Evolutionary conservation across 2,888 invertebrate species (phyloP), one percentile per base, ranked within the genome.

Genomic region (Tenthredo distinguenda): DNA sequence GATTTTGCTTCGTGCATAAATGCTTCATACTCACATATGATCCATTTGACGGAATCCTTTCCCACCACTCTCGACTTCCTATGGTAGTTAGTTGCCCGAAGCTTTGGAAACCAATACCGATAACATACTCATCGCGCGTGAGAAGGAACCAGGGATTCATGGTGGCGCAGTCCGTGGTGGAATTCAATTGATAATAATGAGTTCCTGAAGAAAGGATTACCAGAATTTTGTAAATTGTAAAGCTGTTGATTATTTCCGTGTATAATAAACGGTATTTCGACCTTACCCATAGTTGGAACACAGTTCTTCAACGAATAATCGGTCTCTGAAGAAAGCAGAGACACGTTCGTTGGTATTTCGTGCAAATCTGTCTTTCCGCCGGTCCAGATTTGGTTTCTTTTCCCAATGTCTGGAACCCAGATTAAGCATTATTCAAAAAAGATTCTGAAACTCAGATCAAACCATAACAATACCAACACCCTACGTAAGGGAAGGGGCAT

Each of bases 221-320:
- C 12, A 15, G 34, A 68, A 34, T 68, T 31, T 31, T 15, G 15
- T 1, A 6, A 68, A 68, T 34, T 1, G n/a, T 40, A 26, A 6
- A 12, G 21, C 10, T 12, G 40, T n/a, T 15, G n/a, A 6, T 74
- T 40, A 21, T 47, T 43, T 77, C 15, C 26, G 7, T 50, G 9
- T 15, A 55, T 37, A 55, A 15, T 77, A 12, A n/a, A 18, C 15
- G n/a, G 71, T 40, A n/a, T 37, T 34, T 47, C 12, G 7, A 15
- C 4, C 55, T 77, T 34, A 77, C 77, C 77, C 34, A 77, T 77
- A 4, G 50, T 55, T 15, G 77, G 77, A 77, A 55, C 9, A 34
- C 77, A 77, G 15, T 18, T 50, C 9, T 50, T 55, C 34, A 4
- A 4, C 9, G 7, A 0, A 31, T 18, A 77, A 6, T 26, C 7